Percentiles rank a stretch among this genome's conserved stretches.
Evolutionary conservation across 2,113 vertebrate species (phyloP).

Genomic region (Morone saxatilis): DNA sequence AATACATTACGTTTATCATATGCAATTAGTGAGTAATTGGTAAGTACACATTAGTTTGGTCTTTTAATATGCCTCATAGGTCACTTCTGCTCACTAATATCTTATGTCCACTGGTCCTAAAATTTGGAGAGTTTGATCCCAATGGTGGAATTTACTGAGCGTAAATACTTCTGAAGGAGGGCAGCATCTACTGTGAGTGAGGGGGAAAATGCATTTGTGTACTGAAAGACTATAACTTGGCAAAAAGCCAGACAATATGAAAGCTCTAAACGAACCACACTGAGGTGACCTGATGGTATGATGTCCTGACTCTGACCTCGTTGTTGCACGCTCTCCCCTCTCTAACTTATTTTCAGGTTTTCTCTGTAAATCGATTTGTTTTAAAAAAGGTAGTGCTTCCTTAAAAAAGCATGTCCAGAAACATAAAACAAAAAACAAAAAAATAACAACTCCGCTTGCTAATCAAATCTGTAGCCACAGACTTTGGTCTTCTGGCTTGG

Average conservation of each 20-base stretch:
- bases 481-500: conserved; percentile 45
- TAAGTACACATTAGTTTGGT: neutral
- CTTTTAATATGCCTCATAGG: neutral
- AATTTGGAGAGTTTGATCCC: neutral
- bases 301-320: conserved; percentile 37
- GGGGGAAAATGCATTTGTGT: neutral
- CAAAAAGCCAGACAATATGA: neutral
- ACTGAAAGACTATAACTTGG: neutral
- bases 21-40: neutral
- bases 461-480: conserved; percentile 48
- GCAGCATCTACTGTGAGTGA: neutral
- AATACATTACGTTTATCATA: neutral
- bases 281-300: conserved; percentile 32
- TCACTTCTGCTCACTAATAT: neutral
- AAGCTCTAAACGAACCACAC: conserved; percentile 19
- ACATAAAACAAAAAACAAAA: conserved; percentile 18
- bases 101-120: neutral
- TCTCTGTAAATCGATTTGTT: neutral
- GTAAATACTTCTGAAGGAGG: neutral
- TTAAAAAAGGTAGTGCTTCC: neutral
- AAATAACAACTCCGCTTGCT: conserved; percentile 20
- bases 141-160: neutral
- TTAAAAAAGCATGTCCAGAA: neutral
- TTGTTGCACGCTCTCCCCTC: neutral
- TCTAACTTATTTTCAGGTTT: neutral